Conservation (phyloP, 2,113 vertebrate species). For the Epinephelus lanceolatus region DNA sequence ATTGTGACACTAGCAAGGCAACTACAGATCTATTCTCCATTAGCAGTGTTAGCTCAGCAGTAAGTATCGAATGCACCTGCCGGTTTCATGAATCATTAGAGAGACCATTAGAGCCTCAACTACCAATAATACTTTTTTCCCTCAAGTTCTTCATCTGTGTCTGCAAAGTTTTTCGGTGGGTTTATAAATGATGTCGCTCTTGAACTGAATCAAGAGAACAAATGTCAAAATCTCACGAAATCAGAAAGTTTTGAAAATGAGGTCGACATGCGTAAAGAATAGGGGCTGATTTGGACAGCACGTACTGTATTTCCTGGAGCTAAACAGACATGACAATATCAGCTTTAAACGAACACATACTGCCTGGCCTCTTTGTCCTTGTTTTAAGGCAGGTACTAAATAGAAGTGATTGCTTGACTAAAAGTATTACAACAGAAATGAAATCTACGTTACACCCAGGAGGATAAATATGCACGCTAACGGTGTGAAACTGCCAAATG, state of each 20-base stretch:
- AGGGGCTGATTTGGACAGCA: neutral
- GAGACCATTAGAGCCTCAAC: slow-evolving; percentile 21
- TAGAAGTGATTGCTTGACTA: slow-evolving; percentile 47
- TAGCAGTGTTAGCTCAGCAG: slow-evolving; percentile 30
- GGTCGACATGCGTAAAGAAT: slow-evolving; percentile 3
- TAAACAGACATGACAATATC: slow-evolving; percentile 27
- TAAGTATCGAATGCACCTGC: slow-evolving; percentile 25
- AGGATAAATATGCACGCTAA: slow-evolving; percentile 68
- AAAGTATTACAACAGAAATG: slow-evolving; percentile 54
- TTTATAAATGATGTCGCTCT: slow-evolving; percentile 3
- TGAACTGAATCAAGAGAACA: slow-evolving; percentile 11
- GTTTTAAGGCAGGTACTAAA: slow-evolving; percentile 52
- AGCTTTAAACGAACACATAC: slow-evolving; percentile 35
- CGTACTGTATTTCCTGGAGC: neutral
- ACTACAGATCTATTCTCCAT: slow-evolving; percentile 13
- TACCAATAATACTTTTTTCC: slow-evolving; percentile 25
- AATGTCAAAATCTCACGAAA: slow-evolving; percentile 30
- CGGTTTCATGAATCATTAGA: slow-evolving; percentile 41
- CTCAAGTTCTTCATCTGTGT: slow-evolving; percentile 11
- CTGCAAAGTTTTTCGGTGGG: neutral
- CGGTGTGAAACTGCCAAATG: slow-evolving; percentile 72
- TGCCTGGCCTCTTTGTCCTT: slow-evolving; percentile 49
- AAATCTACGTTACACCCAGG: slow-evolving; percentile 57
- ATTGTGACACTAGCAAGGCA: neutral
- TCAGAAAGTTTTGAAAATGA: slow-evolving; percentile 21